Conservation (phyloP, 2,113 vertebrate genomes). For the Monopterus albus region DNA sequence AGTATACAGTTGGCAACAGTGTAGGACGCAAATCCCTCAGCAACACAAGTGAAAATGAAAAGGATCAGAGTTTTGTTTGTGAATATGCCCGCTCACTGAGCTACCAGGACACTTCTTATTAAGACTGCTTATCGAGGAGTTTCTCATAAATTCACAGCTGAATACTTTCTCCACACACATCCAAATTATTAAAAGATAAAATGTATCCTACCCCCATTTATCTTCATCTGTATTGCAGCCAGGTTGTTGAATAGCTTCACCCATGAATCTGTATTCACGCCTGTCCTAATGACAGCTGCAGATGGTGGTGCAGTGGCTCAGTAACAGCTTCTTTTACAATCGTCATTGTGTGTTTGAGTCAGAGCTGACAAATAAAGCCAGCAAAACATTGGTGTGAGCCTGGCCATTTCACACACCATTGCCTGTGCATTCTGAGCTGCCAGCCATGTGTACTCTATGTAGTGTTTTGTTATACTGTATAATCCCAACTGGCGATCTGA, state of each 20-base stretch:
- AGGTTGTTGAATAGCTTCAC: conserved; percentile 61
- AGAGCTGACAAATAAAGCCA: conserved; percentile 55
- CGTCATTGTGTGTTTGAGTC: conserved; percentile 1
- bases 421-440: conserved; percentile 47
- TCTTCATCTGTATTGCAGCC: conserved; percentile 60
- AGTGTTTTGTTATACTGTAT: conserved; percentile 49
- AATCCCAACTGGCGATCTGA: conserved; percentile 55
- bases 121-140: conserved; percentile 43
- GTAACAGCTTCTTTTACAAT: conserved; percentile 69
- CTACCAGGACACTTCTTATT: conserved; percentile 66
- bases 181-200: conserved; percentile 61
- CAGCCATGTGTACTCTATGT: conserved; percentile 54
- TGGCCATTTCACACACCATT: conserved; percentile 51
- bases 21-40: conserved; percentile 42
- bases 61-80: conserved; percentile 19
- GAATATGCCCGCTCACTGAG: conserved; percentile 37
- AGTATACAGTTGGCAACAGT: conserved; percentile 14
- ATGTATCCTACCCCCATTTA: conserved; percentile 67
- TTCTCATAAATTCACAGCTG: conserved; percentile 50
- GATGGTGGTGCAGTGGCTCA: conserved; percentile 62
- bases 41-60: conserved; percentile 5
- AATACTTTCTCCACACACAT: conserved; percentile 22
- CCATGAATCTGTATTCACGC: conserved; percentile 68
- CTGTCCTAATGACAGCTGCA: conserved; percentile 67
- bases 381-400: conserved; percentile 43